Base-by-base conservation (phyloP, 2,888 invertebrate genomes). In the Syrphus vitripennis region DNA sequence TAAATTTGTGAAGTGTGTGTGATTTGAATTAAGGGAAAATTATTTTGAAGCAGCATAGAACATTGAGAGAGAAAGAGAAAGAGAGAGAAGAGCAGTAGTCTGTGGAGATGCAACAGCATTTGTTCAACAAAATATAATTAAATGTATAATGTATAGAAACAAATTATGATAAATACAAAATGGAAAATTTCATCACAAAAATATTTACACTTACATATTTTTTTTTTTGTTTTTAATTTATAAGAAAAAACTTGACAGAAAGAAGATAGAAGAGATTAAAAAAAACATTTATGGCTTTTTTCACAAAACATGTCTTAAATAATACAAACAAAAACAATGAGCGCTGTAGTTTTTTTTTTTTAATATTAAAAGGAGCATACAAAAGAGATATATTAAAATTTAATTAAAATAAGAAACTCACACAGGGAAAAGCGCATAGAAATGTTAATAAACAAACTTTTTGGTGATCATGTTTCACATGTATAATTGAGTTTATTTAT, bases 1-100 rank as follows among this genome's bases (percentile, higher is more conserved):
- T 57, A n/a, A n/a, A n/a, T n/a, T 74, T 82, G 81, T 86, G 86
- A 82, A 82, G 86, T 82, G 77, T 86, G 63, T 71, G 65, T 86
- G 79, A 77, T 55, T 80, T 59, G 21, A 75, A 70, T 75, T 75
- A 80, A 55, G 76, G 53, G 63, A 81, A 86, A 86, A 82, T 84
- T 86, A 86, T 77, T 48, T 78, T 74, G 82, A 78, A 78, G 86
- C 72, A 86, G 81, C 83, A 81, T 72, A 81, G 77, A 74, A 86
- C 77, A 82, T 55, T 70, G 61, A 82, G 26, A 74, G 29, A 50
- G 48, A 55, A 31, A 42, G 19, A 31, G 37, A 74, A 16, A 34
- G 34, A 50, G 53, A 70, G 48, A 71, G 55, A 37, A 75, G 75
- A 67, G 83, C 79, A 75, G 76, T 71, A 71, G 65, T 79, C 69